Evolutionary conservation across 2,113 vertebrate species (phyloP).

Genomic region (Geococcyx californianus): DNA sequence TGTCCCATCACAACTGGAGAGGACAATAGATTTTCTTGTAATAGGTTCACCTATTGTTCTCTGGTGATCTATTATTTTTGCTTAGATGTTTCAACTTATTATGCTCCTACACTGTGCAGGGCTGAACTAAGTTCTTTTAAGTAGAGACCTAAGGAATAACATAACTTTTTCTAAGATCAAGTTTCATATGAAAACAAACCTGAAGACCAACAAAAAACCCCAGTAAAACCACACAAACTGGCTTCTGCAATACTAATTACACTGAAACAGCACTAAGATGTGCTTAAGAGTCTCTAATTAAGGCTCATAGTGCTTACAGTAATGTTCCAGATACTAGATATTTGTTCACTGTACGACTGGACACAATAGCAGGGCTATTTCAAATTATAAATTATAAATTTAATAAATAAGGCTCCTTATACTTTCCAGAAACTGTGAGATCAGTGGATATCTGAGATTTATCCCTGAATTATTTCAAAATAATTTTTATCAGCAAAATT

Average conservation of each 20-base stretch:
- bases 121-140: background rate
- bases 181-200: background rate
- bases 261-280: background rate
- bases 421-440: background rate
- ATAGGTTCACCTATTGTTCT: background rate
- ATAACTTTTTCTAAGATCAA: background rate
- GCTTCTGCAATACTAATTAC: background rate
- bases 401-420: background rate
- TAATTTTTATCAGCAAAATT: background rate
- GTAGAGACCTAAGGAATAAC: background rate
- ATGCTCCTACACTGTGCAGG: background rate
- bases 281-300: background rate
- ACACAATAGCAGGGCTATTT: background rate
- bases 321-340: background rate
- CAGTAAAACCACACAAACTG: background rate
- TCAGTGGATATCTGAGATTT: background rate
- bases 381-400: background rate
- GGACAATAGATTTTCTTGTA: background rate
- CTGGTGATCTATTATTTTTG: slow-evolving; percentile 17
- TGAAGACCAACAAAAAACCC: accelerated
- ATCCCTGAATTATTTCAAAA: background rate
- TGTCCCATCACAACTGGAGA: background rate
- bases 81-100: slow-evolving; percentile 14
- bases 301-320: background rate
- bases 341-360: background rate